Evolutionary conservation across 2,113 vertebrate species (phyloP).

Genomic region (Antechinus stuartii): DNA sequence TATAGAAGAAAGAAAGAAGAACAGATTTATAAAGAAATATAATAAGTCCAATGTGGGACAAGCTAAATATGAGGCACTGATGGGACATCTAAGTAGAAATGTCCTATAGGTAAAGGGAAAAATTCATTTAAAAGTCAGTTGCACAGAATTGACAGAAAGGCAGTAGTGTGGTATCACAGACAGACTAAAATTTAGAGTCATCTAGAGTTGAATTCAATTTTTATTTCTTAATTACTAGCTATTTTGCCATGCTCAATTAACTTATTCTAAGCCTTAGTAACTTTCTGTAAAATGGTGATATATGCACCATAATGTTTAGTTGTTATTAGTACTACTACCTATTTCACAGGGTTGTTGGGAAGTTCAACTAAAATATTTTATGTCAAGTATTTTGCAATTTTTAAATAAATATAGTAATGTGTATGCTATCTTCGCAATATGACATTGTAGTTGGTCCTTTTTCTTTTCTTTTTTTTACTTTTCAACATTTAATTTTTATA

Average conservation of each 20-base stretch:
- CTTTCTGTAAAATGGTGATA: no score
- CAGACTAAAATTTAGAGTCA: not conserved
- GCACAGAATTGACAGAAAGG: not conserved
- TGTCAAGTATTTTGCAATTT: no score
- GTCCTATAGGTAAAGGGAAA: not conserved
- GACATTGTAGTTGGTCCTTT: no score
- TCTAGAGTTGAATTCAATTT: not conserved
- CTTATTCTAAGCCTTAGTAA: no score
- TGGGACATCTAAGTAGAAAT: not conserved
- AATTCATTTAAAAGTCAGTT: not conserved
- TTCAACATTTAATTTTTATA: no score
- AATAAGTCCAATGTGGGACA: not conserved
- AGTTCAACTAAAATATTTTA: no score
- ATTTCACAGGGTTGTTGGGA: no score
- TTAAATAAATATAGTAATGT: no score
- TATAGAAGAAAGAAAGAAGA: not conserved
- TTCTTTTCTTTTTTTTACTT: no score
- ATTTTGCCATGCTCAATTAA: not conserved
- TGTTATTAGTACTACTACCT: no score
- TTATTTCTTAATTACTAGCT: not conserved
- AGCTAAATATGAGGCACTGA: not conserved
- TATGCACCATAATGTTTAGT: no score
- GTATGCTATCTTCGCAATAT: no score
- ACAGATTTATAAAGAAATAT: not conserved
- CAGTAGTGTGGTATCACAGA: not conserved